These are phyloP conservation scores for Pitangus sulphuratus DNA, from an alignment of 2,797 vertebrate species.

Conservation along the genomic window DNA sequence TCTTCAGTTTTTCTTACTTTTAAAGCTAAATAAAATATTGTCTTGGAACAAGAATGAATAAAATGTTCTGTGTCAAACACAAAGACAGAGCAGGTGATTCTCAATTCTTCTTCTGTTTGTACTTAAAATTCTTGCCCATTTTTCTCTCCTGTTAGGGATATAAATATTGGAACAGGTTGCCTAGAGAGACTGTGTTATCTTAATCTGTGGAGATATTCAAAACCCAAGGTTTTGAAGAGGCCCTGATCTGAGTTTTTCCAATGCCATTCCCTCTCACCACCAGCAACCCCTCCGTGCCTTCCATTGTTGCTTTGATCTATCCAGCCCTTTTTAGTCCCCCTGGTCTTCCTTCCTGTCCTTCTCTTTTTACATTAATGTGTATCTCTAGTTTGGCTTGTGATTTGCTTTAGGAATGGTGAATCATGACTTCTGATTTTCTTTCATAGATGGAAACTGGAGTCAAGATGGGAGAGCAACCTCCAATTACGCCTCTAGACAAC, in stretches of 20 bases:
- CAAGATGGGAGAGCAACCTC: slow-evolving; percentile 70
- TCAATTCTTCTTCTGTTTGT: neutral
- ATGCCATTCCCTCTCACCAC: neutral
- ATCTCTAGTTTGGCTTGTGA: slow-evolving; percentile 30
- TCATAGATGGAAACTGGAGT: slow-evolving; percentile 73
- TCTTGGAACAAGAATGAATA: neutral
- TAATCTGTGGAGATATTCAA: neutral
- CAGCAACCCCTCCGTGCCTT: neutral
- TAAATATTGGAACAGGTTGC: neutral
- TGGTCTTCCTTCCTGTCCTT: neutral
- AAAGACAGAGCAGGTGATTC: neutral
- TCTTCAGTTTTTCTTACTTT: neutral
- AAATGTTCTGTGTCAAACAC: neutral
- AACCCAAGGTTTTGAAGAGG: neutral
- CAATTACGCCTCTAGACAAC: slow-evolving; percentile 58
- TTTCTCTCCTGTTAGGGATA: neutral
- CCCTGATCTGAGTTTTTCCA: neutral
- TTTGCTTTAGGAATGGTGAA: slow-evolving; percentile 51
- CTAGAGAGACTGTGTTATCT: neutral
- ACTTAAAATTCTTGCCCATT: neutral
- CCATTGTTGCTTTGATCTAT: neutral
- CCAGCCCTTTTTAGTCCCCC: neutral
- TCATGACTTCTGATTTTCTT: slow-evolving; percentile 53
- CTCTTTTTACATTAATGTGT: neutral
- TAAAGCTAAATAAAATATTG: neutral